These are phyloP conservation scores for Elaphurus davidianus DNA, from an alignment of 2,113 vertebrate genomes.

Conservation along the genomic window DNA sequence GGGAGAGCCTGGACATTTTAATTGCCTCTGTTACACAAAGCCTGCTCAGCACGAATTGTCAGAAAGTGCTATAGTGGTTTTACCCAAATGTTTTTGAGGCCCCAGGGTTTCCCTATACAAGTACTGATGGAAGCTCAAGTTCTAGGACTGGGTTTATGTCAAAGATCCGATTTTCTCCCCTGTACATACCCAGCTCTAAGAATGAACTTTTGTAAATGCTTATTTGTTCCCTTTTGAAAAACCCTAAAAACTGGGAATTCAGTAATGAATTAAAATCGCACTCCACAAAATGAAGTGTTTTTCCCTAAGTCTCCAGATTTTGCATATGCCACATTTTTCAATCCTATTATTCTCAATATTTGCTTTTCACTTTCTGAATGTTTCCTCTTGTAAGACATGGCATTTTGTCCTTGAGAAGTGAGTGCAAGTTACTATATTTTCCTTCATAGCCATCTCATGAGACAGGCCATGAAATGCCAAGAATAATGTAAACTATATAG, in stretches of 20 bases:
- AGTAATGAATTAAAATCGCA: constrained; percentile 47
- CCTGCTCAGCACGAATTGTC: background rate
- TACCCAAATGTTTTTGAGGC: background rate
- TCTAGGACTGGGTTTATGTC: background rate
- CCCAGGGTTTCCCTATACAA: background rate
- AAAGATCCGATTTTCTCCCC: background rate
- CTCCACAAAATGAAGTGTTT: constrained; percentile 33
- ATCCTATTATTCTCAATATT: constrained; percentile 73
- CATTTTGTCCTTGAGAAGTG: constrained; percentile 81
- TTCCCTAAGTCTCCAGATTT: constrained; percentile 52
- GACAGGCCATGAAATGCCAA: constrained; percentile 76
- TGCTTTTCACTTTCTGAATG: constrained; percentile 69
- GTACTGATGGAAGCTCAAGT: background rate
- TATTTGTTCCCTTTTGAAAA: constrained; percentile 3
- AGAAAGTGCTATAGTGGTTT: background rate
- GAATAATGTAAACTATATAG: constrained; percentile 81
- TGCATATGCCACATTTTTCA: constrained; percentile 67
- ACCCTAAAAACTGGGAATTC: background rate
- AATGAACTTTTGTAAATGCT: constrained; percentile 16
- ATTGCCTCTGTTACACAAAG: background rate
- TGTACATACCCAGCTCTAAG: background rate
- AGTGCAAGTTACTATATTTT: constrained; percentile 80
- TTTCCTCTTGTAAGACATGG: constrained; percentile 67
- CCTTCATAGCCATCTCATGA: constrained; percentile 71
- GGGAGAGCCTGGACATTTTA: background rate